Evolutionary conservation across 2,888 invertebrate genomes (phyloP), one percentile per base, ranked within the genome.

Genomic region (Xestoiulus laeticollis): DNA sequence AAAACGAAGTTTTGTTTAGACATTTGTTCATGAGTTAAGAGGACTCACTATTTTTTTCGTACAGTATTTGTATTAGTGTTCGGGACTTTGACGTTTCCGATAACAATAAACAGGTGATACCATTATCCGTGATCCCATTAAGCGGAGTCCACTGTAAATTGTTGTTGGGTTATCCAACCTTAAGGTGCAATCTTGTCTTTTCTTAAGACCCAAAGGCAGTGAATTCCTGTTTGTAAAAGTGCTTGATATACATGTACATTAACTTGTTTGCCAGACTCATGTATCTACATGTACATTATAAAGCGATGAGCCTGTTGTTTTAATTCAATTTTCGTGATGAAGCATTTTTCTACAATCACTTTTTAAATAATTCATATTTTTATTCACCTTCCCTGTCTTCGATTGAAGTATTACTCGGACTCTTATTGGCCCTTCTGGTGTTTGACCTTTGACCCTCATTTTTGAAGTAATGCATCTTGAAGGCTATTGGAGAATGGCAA

Each of bases 241-340:
- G 12, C 19, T n/a, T 48, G 16, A 14, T 48, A 14, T 12, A 48
- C 48, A 2, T 16, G 48, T 48, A 43, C 43, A 10, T 43, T 43
- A n/a, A n/a, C n/a, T n/a, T n/a, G n/a, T n/a, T n/a, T 38, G 38
- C 22, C 1, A 22, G 22, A n/a, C 22, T 22, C 59, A 68, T 68
- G 19, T 59, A 5, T n/a, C n/a, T n/a, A n/a, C n/a, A n/a, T n/a
- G n/a, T n/a, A n/a, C n/a, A n/a, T n/a, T 8, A 26, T 5, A 10
- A 68, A 68, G 10, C 68, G 68, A 68, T 68, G 26, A 68, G 68
- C 68, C 68, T 68, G 68, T 68, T 78, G 78, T 78, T 78, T 78
- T 78, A 78, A 78, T 78, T 78, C 78, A 78, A 78, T 30, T 78
- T 78, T 78, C 78, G 78, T 78, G 78, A 78, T 78, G 78, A 78